These are phyloP conservation scores for Tipula vernalis DNA, from an alignment of 2,888 invertebrate species.

Conservation along the genomic window DNA sequence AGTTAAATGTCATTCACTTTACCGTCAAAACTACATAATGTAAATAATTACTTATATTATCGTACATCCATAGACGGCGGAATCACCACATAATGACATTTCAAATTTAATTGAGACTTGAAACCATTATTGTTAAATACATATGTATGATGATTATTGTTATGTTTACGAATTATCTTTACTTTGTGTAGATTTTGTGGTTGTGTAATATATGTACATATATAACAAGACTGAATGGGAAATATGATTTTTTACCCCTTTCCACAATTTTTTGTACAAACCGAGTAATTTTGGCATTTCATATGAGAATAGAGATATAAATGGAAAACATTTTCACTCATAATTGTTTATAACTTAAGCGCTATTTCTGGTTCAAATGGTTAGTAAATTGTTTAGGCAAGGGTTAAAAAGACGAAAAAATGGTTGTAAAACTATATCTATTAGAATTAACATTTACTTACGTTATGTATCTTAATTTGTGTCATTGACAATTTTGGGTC, in stretches of 20 bases:
- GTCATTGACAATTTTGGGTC: too few species aligned
- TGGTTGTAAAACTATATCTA: neutral
- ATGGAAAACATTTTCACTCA: neutral
- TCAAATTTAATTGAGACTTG: neutral
- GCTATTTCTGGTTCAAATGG: neutral
- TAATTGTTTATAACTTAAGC: neutral
- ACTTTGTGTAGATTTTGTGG: neutral
- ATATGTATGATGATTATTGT: neutral
- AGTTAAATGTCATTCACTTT: too few species aligned
- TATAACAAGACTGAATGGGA: neutral
- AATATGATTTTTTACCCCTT: neutral
- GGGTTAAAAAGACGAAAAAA: neutral
- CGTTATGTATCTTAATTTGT: too few species aligned
- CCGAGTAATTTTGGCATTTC: neutral
- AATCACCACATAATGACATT: neutral
- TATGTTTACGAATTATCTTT: neutral
- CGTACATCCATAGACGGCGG: neutral
- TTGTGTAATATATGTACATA: neutral
- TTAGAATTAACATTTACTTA: too few species aligned
- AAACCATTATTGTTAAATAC: neutral
- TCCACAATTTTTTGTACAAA: neutral
- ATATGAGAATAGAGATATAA: neutral
- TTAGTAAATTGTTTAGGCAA: neutral
- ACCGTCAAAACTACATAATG: neutral
- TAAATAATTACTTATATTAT: neutral